Conservation (phyloP, 2,797 vertebrate genomes). For the Heterohyrax brucei region DNA sequence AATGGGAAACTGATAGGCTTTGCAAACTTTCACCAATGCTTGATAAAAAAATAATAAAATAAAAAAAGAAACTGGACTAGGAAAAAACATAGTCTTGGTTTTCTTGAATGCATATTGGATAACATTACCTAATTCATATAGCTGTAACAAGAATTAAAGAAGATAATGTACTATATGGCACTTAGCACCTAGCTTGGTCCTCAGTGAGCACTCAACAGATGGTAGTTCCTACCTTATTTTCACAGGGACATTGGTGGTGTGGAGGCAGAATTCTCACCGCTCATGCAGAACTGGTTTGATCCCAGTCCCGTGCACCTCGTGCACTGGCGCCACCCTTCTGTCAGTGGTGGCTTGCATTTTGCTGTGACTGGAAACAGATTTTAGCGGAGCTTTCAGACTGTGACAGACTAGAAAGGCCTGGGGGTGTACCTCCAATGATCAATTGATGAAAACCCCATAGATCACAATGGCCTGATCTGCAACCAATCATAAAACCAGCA, state of each 20-base stretch:
- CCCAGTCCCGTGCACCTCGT: not conserved
- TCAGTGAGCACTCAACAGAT: not conserved
- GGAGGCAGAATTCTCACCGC: not conserved
- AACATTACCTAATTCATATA: not conserved
- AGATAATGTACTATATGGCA: not conserved
- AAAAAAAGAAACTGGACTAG: too few relatives aligned
- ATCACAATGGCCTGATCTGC: not conserved
- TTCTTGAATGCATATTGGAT: slow-evolving; percentile 37
- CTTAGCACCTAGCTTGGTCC: not conserved
- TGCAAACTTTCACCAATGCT: too few relatives aligned
- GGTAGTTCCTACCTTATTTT: not conserved
- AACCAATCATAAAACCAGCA: not conserved
- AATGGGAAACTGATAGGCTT: too few relatives aligned
- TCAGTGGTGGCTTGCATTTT: not conserved
- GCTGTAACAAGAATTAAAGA: not conserved
- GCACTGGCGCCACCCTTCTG: not conserved
- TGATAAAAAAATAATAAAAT: too few relatives aligned
- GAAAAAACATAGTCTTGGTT: not conserved
- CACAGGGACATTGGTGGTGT: not conserved
- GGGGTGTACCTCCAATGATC: not conserved
- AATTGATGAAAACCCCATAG: not conserved
- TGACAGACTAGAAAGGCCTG: not conserved
- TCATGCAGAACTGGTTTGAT: not conserved
- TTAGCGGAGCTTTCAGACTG: not conserved
- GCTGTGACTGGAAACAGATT: not conserved